Evolutionary conservation across 2,888 invertebrate species (phyloP).

Genomic region (Gastracanthus pulcherrimus): DNA sequence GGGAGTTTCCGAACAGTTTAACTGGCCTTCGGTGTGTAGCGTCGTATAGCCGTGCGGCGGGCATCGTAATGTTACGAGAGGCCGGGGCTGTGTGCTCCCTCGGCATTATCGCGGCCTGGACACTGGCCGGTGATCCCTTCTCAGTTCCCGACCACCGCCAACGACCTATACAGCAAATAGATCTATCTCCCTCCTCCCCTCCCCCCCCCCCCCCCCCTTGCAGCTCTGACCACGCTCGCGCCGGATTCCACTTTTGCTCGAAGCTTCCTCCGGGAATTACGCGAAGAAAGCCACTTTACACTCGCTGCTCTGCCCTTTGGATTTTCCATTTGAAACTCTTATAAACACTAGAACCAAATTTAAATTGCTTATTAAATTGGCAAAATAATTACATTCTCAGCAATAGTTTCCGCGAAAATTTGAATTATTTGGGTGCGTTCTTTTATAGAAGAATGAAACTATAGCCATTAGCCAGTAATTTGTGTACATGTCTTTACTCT

Average conservation of each 20-base stretch:
- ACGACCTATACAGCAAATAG: conserved; percentile 61
- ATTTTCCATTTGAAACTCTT: conserved; percentile 21
- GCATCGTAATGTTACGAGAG: conserved; percentile 43
- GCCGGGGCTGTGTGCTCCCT: conserved; percentile 57
- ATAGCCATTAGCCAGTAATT: too few relatives aligned
- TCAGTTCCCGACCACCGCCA: conserved; percentile 52
- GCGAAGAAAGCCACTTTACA: conserved; percentile 54
- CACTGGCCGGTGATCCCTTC: conserved; percentile 61
- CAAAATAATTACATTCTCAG: too few relatives aligned
- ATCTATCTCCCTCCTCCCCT: conserved; percentile 53
- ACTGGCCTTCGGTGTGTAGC: conserved; percentile 72
- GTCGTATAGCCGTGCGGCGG: not conserved
- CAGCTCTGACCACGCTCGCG: not conserved
- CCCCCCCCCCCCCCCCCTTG: too few relatives aligned
- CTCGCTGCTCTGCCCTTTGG: not conserved
- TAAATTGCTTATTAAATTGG: too few relatives aligned
- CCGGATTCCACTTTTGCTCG: conserved; percentile 41
- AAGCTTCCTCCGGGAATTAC: conserved; percentile 64
- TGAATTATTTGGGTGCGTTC: too few relatives aligned
- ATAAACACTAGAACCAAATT: not conserved
- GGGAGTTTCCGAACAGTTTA: conserved; percentile 77
- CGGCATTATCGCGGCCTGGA: conserved; percentile 64
- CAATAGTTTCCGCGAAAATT: too few relatives aligned
- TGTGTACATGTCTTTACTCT: too few relatives aligned
- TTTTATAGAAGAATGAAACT: too few relatives aligned